Conservation (phyloP, 1,140 invertebrate species). For the Macrostomum lignano region DNA sequence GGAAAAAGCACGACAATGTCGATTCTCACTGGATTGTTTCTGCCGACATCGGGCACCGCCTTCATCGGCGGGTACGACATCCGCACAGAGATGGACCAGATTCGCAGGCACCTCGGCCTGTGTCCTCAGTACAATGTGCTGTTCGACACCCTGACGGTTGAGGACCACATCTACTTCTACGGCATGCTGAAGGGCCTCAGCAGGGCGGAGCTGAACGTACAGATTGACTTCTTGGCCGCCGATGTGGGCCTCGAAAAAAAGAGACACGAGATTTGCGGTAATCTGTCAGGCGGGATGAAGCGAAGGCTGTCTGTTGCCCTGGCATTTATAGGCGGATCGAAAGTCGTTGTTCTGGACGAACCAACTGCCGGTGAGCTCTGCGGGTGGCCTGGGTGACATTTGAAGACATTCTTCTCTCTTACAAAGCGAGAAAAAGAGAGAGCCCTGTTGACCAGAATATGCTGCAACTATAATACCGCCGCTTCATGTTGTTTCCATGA, state of each 20-base stretch:
- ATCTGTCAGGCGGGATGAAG: slow-evolving; percentile 33
- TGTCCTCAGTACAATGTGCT: slow-evolving; percentile 84
- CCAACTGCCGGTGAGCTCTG: slow-evolving; percentile 17
- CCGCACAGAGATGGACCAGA: slow-evolving; percentile 27
- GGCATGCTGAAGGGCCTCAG: slow-evolving; percentile 38
- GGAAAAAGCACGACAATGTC: slow-evolving; percentile 39
- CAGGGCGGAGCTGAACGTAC: slow-evolving; percentile 28
- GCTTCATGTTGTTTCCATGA: too few species aligned
- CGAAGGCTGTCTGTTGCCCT: slow-evolving; percentile 29
- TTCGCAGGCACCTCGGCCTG: slow-evolving; percentile 43
- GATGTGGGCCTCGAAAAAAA: slow-evolving; percentile 35
- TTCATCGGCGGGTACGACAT: slow-evolving; percentile 39
- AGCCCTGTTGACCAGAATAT: too few species aligned
- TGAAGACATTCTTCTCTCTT: too few species aligned
- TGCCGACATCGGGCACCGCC: slow-evolving; percentile 38
- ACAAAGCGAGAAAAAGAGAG: too few species aligned
- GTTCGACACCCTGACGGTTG: slow-evolving; percentile 58
- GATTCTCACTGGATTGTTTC: slow-evolving; percentile 40
- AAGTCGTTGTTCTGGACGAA: slow-evolving; percentile 24
- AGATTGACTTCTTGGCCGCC: slow-evolving; percentile 28
- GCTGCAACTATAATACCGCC: too few species aligned
- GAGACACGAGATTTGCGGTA: slow-evolving; percentile 36
- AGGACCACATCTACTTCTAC: slow-evolving; percentile 62
- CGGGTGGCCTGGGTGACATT: too few species aligned
- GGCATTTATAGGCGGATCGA: slow-evolving; percentile 29